phyloP scores from a whole-genome alignment of 2,113 vertebrate genomes.

The Sphyrna mokarran region DNA sequence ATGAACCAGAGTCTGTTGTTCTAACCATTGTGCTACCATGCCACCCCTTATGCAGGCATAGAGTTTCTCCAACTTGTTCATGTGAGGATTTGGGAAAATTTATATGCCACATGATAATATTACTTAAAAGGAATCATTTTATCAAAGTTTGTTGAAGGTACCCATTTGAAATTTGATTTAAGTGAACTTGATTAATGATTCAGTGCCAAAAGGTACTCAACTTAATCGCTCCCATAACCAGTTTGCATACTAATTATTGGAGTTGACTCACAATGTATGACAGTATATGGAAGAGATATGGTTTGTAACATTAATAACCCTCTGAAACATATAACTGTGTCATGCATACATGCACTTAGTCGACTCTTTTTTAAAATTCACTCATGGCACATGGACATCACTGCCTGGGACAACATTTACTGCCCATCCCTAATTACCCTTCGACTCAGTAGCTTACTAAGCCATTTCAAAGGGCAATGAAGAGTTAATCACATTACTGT shows the following conservation, averaged over 20 bases:
- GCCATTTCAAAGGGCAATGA: too few species aligned
- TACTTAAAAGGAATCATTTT: constrained; percentile 3
- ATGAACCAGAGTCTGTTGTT: too few species aligned
- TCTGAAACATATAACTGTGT: background rate
- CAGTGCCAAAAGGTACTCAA: too few species aligned
- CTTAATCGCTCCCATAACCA: background rate
- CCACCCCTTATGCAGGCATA: background rate
- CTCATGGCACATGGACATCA: too few species aligned
- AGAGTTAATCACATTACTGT: too few species aligned
- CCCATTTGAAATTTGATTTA: background rate
- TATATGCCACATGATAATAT: background rate
- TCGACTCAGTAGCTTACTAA: too few species aligned
- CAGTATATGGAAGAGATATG: background rate
- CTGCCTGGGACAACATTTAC: too few species aligned
- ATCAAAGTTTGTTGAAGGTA: background rate
- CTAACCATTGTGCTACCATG: too few species aligned
- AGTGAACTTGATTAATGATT: too few species aligned
- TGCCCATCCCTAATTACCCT: too few species aligned
- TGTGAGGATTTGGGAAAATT: background rate
- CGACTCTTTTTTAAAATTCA: too few species aligned
- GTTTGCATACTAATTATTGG: background rate
- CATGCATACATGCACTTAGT: background rate
- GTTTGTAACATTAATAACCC: background rate
- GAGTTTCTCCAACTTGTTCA: background rate
- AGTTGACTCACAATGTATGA: background rate